Evolutionary conservation across 1,140 invertebrate genomes (phyloP), one percentile per base, ranked within the genome.

Genomic region (Halyomorpha halys): DNA sequence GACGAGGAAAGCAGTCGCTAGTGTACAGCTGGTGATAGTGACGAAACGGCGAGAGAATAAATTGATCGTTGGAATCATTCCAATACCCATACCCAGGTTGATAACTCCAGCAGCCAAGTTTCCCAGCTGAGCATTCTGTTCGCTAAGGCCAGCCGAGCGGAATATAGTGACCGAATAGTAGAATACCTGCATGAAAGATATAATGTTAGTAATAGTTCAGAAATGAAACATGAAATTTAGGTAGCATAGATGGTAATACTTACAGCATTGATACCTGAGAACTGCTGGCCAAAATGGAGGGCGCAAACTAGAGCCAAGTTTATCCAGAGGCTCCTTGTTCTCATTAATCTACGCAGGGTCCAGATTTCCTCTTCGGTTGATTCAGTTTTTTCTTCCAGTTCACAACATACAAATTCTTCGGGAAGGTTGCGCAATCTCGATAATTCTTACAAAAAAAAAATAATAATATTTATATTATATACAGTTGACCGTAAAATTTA

Each of bases 241-340:
- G 1, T 11, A 39, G 8, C 14, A 47, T 16, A 53, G 11, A 59
- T 34, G 8, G 62, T n/a, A 19, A 60, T 66, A 78, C 80, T 79
- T 71, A 89, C 89, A 62, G 89, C 88, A 76, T 93, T 94, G 44
- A 94, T 91, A 47, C 90, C 90, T 68, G 84, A 86, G 51, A 90
- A 79, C 74, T 94, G 91, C 74, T 94, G 90, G 0, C 90, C 87
- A 44, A 82, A 80, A 73, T 92, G 89, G 73, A 91, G 77, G 44
- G 81, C 72, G 71, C 85, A 84, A 4, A 87, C 83, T 53, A 93
- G 78, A 23, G 90, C 69, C 8, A 93, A 70, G 8, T 87, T 85
- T 51, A 89, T 73, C 23, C 81, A 75, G 8, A 91, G 74, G 2
- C 73, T 68, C 1, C 74, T 73, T 59, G 61, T 62, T 9, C 9